Percentiles rank a stretch among this genome's conserved stretches.
Evolutionary conservation across 2,888 invertebrate species (phyloP).

Genomic region (Drosophila buzzatii): DNA sequence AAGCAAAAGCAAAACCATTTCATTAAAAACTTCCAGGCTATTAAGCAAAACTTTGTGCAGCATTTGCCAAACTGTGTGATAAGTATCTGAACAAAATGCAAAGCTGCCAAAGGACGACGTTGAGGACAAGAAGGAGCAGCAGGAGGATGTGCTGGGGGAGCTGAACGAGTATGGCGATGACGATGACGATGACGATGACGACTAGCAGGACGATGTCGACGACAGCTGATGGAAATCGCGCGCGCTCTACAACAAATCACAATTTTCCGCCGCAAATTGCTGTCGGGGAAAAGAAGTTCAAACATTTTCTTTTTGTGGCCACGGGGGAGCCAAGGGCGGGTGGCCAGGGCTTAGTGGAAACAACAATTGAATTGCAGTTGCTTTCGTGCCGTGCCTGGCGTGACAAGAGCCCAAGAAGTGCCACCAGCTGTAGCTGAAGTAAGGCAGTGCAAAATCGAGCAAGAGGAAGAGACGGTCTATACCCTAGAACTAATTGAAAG

Average conservation of each 20-base stretch:
- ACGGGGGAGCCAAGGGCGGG: background rate
- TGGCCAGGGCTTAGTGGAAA: conserved; percentile 32
- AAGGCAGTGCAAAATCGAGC: background rate
- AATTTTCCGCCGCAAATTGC: conserved; percentile 81
- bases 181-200: conserved; percentile 26
- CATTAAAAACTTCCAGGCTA: conserved; percentile 81
- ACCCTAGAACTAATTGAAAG: background rate
- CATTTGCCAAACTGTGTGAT: conserved; percentile 82
- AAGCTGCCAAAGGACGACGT: conserved; percentile 75
- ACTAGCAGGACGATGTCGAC: conserved; percentile 31
- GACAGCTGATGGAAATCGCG: conserved; percentile 80
- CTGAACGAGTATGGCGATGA: conserved; percentile 32
- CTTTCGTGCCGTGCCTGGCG: conserved; percentile 75
- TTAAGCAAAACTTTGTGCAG: conserved; percentile 81
- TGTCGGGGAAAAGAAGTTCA: conserved; percentile 76
- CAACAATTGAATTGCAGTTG: conserved; percentile 80
- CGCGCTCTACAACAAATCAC: conserved; percentile 76
- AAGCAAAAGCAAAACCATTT: conserved; percentile 57
- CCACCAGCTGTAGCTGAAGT: conserved; percentile 14
- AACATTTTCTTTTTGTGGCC: conserved; percentile 54
- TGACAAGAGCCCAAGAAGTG: conserved; percentile 70
- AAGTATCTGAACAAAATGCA: conserved; percentile 80
- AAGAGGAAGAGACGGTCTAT: background rate
- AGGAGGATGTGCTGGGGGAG: conserved; percentile 26
- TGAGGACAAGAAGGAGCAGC: conserved; percentile 48